Evolutionary conservation across 2,113 vertebrate genomes (phyloP).

Genomic region (Anoplopoma fimbria): DNA sequence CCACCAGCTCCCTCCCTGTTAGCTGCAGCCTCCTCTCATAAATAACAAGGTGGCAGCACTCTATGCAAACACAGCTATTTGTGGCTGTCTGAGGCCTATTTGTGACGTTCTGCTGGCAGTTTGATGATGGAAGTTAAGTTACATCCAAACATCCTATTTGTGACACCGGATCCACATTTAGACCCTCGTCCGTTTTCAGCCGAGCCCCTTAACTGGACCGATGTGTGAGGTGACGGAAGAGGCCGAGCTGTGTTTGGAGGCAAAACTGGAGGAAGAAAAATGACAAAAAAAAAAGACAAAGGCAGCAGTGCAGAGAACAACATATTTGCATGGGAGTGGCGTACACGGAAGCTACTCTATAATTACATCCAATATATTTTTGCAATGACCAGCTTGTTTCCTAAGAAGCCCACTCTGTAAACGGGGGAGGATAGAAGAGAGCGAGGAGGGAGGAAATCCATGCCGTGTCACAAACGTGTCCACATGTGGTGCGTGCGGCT

Average conservation of each 20-base stretch:
- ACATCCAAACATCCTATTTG: constrained; percentile 69
- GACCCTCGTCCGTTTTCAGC: constrained; percentile 20
- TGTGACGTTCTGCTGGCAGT: constrained; percentile 51
- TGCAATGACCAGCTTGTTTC: constrained; percentile 44
- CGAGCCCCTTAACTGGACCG: constrained; percentile 62
- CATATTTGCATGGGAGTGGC: constrained; percentile 68
- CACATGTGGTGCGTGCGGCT: constrained; percentile 56
- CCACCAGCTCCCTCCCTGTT: background rate
- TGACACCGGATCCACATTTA: constrained; percentile 48
- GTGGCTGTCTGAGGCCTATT: constrained; percentile 56
- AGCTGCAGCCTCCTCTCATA: constrained; percentile 32
- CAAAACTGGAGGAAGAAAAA: background rate
- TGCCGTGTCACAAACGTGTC: constrained; percentile 23
- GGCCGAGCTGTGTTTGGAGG: background rate
- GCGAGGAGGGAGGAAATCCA: background rate
- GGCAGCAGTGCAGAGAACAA: constrained; percentile 15
- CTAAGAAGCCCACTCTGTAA: constrained; percentile 12
- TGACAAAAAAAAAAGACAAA: constrained; percentile 20
- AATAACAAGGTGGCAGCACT: constrained; percentile 57
- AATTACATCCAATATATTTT: constrained; percentile 68
- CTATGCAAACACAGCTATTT: constrained; percentile 69
- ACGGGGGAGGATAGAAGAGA: background rate
- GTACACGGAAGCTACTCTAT: constrained; percentile 40
- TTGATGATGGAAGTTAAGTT: constrained; percentile 65
- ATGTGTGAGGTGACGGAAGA: background rate